These are phyloP conservation scores for Oreochromis tanganicae DNA, from an alignment of 2,113 vertebrate genomes.

Conservation along the genomic window DNA sequence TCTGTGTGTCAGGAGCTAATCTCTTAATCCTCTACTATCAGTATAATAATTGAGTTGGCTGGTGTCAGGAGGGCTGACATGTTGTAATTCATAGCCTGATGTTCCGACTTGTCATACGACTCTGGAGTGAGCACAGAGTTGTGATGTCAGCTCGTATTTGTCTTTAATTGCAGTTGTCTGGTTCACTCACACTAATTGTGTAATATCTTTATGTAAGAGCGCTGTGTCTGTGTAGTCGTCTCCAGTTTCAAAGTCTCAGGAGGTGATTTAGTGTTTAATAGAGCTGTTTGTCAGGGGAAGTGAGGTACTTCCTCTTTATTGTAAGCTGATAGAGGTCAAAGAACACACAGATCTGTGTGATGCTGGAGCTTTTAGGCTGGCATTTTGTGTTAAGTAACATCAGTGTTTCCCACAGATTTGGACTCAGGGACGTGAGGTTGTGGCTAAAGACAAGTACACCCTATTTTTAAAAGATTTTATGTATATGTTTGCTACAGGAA, in stretches of 20 bases:
- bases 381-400: neutral
- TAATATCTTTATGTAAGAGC: neutral
- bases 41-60: neutral
- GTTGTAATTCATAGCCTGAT: neutral
- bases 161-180: neutral
- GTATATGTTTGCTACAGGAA: neutral
- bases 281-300: neutral
- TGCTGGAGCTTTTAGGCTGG: neutral
- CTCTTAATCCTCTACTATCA: neutral
- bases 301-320: neutral
- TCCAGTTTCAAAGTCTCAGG: neutral
- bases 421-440: neutral
- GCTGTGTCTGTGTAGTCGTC: neutral
- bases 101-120: rapidly evolving
- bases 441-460: neutral
- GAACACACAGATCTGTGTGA: neutral
- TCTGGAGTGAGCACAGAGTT: neutral
- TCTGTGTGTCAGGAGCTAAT: neutral
- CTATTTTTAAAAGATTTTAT: neutral
- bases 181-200: neutral
- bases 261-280: neutral
- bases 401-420: neutral
- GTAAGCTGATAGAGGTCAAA: neutral
- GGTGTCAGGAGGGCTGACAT: neutral
- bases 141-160: neutral